Evolutionary conservation across 1,140 invertebrate genomes (phyloP).

Genomic region (Copidosoma floridanum): DNA sequence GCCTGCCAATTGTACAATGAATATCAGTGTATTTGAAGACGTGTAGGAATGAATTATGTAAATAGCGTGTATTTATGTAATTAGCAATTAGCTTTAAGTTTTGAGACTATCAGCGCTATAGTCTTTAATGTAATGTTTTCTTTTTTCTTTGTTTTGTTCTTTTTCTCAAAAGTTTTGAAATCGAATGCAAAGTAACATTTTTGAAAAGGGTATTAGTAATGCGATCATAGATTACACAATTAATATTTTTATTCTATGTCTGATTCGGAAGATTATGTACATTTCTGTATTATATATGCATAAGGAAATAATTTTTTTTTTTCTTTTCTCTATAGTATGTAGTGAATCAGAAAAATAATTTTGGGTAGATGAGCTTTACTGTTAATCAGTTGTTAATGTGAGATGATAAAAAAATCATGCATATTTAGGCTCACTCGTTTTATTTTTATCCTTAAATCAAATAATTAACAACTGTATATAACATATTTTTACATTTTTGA

Average conservation of each 20-base stretch:
- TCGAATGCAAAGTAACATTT: conserved; percentile 14
- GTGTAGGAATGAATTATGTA: too few species aligned
- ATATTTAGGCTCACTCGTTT: conserved; percentile 2
- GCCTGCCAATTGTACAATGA: too few species aligned
- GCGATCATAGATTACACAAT: conserved; percentile 3
- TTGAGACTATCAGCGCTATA: conserved; percentile 13
- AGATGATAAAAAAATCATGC: conserved; percentile 2
- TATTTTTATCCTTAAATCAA: conserved; percentile 21
- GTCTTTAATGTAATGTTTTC: too few species aligned
- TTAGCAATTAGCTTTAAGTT: conserved; percentile 37
- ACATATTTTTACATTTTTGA: conserved; percentile 19
- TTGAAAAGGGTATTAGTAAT: not conserved
- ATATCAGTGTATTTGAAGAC: too few species aligned
- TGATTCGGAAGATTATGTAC: conserved; percentile 40
- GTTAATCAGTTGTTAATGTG: conserved; percentile 13
- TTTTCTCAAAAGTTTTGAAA: too few species aligned
- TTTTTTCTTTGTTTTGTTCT: too few species aligned
- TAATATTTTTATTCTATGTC: conserved; percentile 6
- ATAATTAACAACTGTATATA: conserved; percentile 31
- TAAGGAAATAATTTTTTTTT: conserved; percentile 14
- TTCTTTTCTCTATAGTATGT: not conserved
- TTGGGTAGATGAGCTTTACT: conserved; percentile 13
- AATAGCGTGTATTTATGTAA: conserved; percentile 57
- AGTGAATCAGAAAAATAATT: conserved; percentile 17
- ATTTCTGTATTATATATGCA: conserved; percentile 31